These are phyloP conservation scores for Hirtodrosophila cameraria DNA, from an alignment of 2,888 invertebrate species.

Conservation along the genomic window DNA sequence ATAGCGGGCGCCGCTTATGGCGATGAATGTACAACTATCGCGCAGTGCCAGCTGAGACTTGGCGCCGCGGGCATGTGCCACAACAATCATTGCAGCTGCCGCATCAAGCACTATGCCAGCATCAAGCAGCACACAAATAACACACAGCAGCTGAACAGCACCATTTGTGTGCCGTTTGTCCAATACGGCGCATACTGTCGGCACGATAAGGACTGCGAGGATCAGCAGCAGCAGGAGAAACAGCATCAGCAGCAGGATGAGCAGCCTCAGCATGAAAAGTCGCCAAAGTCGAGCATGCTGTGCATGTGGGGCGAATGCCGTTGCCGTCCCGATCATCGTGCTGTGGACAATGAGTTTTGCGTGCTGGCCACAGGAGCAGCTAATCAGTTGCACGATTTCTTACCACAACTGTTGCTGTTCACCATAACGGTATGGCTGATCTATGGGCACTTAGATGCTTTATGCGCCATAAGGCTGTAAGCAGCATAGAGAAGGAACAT, in stretches of 20 bases:
- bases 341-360: conserved; percentile 36
- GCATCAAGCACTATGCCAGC: conserved; percentile 36
- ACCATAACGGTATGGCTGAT: conserved; percentile 1
- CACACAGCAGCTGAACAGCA: not conserved
- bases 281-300: conserved; percentile 22
- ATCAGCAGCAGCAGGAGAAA: not conserved
- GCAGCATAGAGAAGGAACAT: too few relatives aligned
- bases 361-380: not conserved
- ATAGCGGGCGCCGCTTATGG: conserved; percentile 20
- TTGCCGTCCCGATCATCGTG: conserved; percentile 21
- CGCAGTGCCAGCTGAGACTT: conserved; percentile 60
- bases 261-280: not conserved
- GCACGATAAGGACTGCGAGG: conserved; percentile 42
- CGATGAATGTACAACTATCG: conserved; percentile 36
- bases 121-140: not conserved
- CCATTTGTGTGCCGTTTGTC: conserved; percentile 35
- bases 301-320: conserved; percentile 52
- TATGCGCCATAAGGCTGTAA: too few relatives aligned
- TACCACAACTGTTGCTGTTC: not conserved
- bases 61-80: conserved; percentile 49
- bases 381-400: not conserved
- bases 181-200: conserved; percentile 50
- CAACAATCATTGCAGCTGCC: conserved; percentile 46
- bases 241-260: not conserved
- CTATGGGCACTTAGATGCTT: conserved; percentile 2